Percentiles rank a stretch among this genome's conserved stretches.
phyloP scores from a whole-genome alignment of 2,888 invertebrate genomes.

The Aphrophora alni region DNA sequence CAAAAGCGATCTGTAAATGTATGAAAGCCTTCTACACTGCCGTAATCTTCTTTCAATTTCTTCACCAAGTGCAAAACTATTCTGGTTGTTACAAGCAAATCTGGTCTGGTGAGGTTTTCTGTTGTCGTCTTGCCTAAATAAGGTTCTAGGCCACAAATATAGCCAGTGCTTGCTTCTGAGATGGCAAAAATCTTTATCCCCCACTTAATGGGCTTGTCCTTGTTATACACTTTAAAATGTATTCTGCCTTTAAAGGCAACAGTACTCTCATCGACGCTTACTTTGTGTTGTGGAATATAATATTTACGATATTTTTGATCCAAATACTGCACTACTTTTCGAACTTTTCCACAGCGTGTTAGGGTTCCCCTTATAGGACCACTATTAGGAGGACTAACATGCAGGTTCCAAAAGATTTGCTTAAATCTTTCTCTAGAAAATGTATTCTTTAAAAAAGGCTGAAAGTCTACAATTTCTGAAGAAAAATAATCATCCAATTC shows the following conservation, averaged over 20 bases:
- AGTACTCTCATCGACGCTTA: no score
- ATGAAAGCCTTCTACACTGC: neutral
- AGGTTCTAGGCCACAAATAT: slow-evolving; percentile 21
- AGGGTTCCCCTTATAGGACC: neutral
- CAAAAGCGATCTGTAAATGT: slow-evolving; percentile 17
- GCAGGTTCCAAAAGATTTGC: slow-evolving; percentile 25
- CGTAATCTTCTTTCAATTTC: slow-evolving; percentile 18
- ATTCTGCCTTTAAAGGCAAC: no score
- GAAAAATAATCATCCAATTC: slow-evolving; percentile 7
- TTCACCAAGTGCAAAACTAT: slow-evolving; percentile 16
- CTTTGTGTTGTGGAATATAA: slow-evolving; percentile 4
- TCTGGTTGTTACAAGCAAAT: slow-evolving; percentile 2
- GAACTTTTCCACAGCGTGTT: slow-evolving; percentile 12
- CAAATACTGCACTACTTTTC: slow-evolving; percentile 21
- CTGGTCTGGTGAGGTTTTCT: neutral
- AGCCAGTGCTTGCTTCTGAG: slow-evolving; percentile 13
- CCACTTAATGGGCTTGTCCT: no score
- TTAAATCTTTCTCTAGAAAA: no score
- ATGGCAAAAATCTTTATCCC: slow-evolving; percentile 15
- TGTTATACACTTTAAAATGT: slow-evolving; percentile 20
- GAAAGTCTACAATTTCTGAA: neutral
- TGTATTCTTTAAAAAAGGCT: slow-evolving; percentile 10
- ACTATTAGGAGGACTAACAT: slow-evolving; percentile 3
- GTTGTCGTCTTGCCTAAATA: slow-evolving; percentile 16
- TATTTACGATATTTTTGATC: slow-evolving; percentile 1